A percentile compares a stretch with the other conserved stretches of the same genome.
phyloP scores from a whole-genome alignment of 1,140 invertebrate species.

The Anastrepha obliqua region DNA sequence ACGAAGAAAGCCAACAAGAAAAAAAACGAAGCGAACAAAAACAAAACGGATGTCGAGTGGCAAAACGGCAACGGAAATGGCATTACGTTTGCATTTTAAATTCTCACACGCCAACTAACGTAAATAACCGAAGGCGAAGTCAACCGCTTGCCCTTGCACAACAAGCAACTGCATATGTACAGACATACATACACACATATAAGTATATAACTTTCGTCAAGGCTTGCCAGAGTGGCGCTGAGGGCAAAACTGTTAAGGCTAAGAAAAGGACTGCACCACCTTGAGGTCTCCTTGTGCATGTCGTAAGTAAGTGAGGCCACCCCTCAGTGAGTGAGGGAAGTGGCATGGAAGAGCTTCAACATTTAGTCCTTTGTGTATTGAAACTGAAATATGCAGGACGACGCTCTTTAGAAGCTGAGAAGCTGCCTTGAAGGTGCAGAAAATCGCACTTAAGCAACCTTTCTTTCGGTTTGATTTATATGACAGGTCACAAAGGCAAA shows the following conservation, averaged over 20 bases:
- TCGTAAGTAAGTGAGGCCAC: no score
- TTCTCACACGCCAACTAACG: conserved; percentile 34
- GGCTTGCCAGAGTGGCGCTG: neutral
- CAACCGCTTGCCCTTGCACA: neutral
- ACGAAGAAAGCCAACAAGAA: neutral
- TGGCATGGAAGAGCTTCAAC: conserved; percentile 8
- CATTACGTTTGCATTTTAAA: conserved; percentile 51
- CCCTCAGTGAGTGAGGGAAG: neutral
- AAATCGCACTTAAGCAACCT: conserved; percentile 53
- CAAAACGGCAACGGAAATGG: conserved; percentile 42
- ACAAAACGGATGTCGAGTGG: conserved; percentile 3
- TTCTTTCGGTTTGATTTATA: conserved; percentile 38
- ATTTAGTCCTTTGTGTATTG: neutral
- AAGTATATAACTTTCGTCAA: no score
- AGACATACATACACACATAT: neutral
- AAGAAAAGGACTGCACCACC: neutral
- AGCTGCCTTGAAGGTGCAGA: conserved; percentile 52
- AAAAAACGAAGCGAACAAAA: neutral
- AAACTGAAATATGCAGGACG: neutral
- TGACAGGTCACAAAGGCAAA: conserved; percentile 45
- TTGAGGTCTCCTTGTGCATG: neutral
- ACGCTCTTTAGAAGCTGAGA: neutral
- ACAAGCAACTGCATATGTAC: neutral
- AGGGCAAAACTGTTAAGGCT: neutral
- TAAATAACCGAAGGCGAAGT: conserved; percentile 35